Conservation (phyloP, 2,113 vertebrate genomes). For the Trogon melanurus region DNA sequence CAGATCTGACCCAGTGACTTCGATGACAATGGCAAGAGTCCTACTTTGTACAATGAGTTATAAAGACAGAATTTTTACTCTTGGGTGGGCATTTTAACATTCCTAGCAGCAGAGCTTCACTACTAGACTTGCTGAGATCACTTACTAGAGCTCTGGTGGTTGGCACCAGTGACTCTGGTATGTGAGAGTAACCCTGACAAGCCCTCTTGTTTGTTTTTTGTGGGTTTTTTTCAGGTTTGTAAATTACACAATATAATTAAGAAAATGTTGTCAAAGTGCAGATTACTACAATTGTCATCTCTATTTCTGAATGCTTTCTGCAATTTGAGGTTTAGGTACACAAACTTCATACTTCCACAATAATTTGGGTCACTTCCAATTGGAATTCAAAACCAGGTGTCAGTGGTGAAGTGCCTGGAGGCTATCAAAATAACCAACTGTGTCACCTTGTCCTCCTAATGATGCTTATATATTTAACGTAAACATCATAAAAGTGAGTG, state of each 20-base stretch:
- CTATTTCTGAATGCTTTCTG: not conserved
- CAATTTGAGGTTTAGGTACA: conserved; percentile 13
- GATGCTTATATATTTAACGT: conserved; percentile 74
- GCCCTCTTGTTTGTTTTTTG: not conserved
- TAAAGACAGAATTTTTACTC: conserved; percentile 44
- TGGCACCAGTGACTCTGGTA: not conserved
- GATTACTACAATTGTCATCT: not conserved
- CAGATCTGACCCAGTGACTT: conserved; percentile 64
- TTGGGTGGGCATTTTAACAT: conserved; percentile 40
- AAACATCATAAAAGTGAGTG: conserved; percentile 74
- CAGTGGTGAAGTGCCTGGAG: conserved; percentile 70
- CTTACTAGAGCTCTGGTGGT: not conserved
- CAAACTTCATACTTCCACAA: not conserved
- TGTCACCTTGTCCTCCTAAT: conserved; percentile 79
- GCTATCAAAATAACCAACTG: conserved; percentile 68
- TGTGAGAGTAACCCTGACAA: not conserved
- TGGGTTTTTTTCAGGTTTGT: not conserved
- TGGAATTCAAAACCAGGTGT: conserved; percentile 66
- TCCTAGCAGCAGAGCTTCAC: not conserved
- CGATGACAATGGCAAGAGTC: conserved; percentile 57
- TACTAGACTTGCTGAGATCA: not conserved
- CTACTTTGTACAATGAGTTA: conserved; percentile 41
- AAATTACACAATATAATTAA: not conserved
- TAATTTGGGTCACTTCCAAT: conserved; percentile 62
- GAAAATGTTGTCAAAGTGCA: not conserved